Evolutionary conservation across 2,888 invertebrate genomes (phyloP).

Genomic region (Beris chalybata): DNA sequence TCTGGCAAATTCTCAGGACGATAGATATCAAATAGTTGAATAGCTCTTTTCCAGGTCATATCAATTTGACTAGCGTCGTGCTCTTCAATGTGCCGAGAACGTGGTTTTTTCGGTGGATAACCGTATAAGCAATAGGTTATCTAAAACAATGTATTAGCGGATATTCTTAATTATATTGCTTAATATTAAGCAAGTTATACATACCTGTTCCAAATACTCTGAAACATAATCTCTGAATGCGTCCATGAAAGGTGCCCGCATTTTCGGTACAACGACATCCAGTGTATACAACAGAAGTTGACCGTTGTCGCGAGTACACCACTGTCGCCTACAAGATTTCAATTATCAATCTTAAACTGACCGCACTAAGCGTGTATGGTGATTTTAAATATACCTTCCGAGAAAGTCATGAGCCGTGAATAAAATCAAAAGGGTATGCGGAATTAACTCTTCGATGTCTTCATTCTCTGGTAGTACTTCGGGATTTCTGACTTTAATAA

Average conservation of each 20-base stretch:
- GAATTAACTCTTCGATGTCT: conserved; percentile 63
- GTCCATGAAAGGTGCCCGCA: conserved; percentile 67
- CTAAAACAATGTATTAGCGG: conserved; percentile 35
- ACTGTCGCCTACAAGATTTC: conserved; percentile 61
- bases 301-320: conserved; percentile 79
- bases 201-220: conserved; percentile 77
- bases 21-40: conserved; percentile 79
- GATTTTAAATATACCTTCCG: conserved; percentile 59
- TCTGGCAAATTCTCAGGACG: conserved; percentile 78
- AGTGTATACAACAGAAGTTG: conserved; percentile 77
- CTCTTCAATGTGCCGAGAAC: conserved; percentile 54
- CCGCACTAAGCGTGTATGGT: no score
- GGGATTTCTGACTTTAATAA: conserved; percentile 48
- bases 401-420: conserved; percentile 84
- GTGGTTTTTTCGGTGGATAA: conserved; percentile 72
- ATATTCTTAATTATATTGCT: not conserved
- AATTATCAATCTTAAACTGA: conserved; percentile 9
- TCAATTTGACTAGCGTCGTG: conserved; percentile 73
- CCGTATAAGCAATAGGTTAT: conserved; percentile 80
- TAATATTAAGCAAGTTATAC: not conserved
- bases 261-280: conserved; percentile 70
- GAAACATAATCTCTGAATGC: conserved; percentile 69
- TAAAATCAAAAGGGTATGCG: conserved; percentile 73
- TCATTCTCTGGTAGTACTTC: conserved; percentile 50
- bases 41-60: conserved; percentile 73